A percentile compares a stretch with the other conserved stretches of the same genome.
Evolutionary conservation across 1,140 invertebrate genomes (phyloP).

Genomic region (Chymomyza costata): DNA sequence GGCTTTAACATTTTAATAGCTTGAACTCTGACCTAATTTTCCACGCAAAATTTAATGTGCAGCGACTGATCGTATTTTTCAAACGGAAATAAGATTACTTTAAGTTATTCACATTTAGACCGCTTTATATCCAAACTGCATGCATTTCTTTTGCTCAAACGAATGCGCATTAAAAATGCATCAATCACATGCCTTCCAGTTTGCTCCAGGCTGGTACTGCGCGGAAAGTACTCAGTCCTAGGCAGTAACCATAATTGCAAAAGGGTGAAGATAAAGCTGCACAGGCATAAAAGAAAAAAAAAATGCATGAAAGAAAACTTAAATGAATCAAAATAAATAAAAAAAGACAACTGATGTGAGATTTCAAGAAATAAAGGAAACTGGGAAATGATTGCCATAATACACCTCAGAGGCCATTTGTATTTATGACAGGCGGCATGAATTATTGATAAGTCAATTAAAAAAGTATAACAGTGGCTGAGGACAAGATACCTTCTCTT

Average conservation of each 20-base stretch:
- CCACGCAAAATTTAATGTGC: background rate
- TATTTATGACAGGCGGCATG: constrained; percentile 59
- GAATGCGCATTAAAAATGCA: constrained; percentile 72
- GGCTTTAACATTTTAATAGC: constrained; percentile 13
- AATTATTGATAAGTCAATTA: constrained; percentile 75
- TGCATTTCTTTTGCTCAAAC: background rate
- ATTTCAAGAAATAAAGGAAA: background rate
- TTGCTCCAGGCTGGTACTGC: constrained; percentile 2
- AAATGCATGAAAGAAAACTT: constrained; percentile 22
- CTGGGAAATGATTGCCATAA: constrained; percentile 16
- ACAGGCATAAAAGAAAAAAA: constrained; percentile 12
- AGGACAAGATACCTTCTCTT: constrained; percentile 43
- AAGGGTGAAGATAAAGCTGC: constrained; percentile 16
- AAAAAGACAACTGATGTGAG: constrained; percentile 8
- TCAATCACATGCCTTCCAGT: constrained; percentile 57
- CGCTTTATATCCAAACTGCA: background rate
- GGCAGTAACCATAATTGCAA: background rate
- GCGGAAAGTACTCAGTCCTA: background rate
- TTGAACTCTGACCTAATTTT: background rate
- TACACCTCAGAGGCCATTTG: constrained; percentile 55
- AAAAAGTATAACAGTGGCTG: constrained; percentile 72
- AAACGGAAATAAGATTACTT: background rate
- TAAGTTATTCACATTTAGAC: background rate
- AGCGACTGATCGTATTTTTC: background rate
- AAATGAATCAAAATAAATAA: constrained; percentile 61